These are phyloP conservation scores for Dinoponera quadriceps DNA, from an alignment of 1,140 invertebrate species.

Conservation along the genomic window DNA sequence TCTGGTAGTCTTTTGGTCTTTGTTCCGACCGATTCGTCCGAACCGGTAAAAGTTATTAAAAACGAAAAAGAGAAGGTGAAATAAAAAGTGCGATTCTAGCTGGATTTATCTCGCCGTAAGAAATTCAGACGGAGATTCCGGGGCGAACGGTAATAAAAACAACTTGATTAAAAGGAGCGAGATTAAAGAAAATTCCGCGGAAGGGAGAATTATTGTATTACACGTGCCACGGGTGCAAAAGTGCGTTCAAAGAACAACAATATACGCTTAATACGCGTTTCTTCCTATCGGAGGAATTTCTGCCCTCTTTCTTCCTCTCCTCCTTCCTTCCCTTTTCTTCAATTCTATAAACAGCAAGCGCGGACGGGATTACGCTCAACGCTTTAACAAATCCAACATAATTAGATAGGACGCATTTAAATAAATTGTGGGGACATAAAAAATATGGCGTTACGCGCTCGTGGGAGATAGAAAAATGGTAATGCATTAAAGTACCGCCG, in stretches of 20 bases:
- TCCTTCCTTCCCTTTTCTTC: background rate
- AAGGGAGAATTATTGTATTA: background rate
- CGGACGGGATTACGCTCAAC: constrained; percentile 6
- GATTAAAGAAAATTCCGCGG: background rate
- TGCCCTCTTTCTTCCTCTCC: no score
- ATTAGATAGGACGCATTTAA: constrained; percentile 37
- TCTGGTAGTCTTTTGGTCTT: constrained; percentile 34
- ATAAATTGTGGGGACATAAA: constrained; percentile 20
- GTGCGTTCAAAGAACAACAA: background rate
- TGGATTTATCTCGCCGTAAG: constrained; percentile 1
- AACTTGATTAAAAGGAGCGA: constrained; percentile 21
- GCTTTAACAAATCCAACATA: constrained; percentile 24
- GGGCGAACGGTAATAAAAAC: background rate
- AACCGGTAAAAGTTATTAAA: background rate
- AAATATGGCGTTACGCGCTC: background rate
- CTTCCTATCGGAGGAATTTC: no score
- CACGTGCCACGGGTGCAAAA: background rate
- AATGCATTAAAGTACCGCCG: background rate
- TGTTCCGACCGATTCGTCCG: constrained; percentile 21
- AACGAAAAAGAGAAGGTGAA: background rate
- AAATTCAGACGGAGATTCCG: background rate
- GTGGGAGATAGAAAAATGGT: background rate
- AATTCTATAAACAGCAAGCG: background rate
- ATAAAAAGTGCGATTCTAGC: background rate
- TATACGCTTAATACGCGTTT: background rate